Percentiles rank a stretch among this genome's conserved stretches.
Conservation (phyloP, 2,888 invertebrate genomes). For the Epinotia bilunana region DNA sequence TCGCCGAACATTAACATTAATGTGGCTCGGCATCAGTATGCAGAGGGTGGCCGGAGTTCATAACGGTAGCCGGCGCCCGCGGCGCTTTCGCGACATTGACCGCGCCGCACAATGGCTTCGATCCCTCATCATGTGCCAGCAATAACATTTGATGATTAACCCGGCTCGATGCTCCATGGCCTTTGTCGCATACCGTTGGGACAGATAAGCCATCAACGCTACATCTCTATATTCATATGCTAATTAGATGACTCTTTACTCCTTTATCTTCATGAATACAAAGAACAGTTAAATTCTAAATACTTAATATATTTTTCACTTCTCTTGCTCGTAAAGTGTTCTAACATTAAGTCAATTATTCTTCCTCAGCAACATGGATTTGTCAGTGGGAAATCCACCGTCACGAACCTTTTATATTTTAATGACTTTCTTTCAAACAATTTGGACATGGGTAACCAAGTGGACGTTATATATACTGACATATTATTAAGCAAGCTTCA, state of each 20-base stretch:
- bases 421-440: too few relatives aligned
- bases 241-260: slow-evolving; percentile 18
- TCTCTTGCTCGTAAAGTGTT: too few relatives aligned
- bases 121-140: slow-evolving; percentile 6
- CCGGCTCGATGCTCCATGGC: neutral
- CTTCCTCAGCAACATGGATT: too few relatives aligned
- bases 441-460: too few relatives aligned
- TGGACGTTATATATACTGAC: too few relatives aligned
- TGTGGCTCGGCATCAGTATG: slow-evolving; percentile 13
- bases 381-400: too few relatives aligned
- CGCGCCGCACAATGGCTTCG: slow-evolving; percentile 14
- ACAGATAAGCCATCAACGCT: slow-evolving; percentile 9
- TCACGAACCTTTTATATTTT: too few relatives aligned
- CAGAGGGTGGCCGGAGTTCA: slow-evolving; percentile 1
- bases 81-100: slow-evolving; percentile 30
- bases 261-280: slow-evolving; percentile 4
- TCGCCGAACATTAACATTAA: neutral
- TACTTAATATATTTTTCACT: neutral
- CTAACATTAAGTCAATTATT: too few relatives aligned
- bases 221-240: slow-evolving; percentile 10
- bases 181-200: slow-evolving; percentile 13
- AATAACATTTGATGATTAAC: slow-evolving; percentile 22
- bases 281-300: neutral
- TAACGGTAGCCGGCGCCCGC: slow-evolving; percentile 31
- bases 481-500: too few relatives aligned